Conservation (phyloP, 2,888 invertebrate species). For the Torymus tubicola region DNA sequence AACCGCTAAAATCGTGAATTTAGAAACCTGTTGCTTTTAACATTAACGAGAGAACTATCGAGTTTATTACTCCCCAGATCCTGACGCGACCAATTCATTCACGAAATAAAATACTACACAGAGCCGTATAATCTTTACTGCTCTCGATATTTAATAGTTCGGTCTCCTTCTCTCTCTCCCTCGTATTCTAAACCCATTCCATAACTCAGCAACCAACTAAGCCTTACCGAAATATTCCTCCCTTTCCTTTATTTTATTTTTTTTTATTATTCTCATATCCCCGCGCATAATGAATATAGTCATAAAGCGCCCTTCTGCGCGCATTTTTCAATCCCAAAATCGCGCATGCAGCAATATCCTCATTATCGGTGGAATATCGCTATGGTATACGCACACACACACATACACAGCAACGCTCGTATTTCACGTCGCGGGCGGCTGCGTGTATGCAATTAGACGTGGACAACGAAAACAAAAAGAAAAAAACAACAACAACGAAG, state of each 20-base stretch:
- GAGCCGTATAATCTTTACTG: conserved; percentile 37
- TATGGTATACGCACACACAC: not conserved
- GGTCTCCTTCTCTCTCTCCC: no score
- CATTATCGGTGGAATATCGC: conserved; percentile 53
- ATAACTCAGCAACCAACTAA: conserved; percentile 45
- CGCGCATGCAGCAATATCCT: conserved; percentile 47
- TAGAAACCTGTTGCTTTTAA: not conserved
- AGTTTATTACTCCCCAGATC: not conserved
- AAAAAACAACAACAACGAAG: conserved; percentile 23
- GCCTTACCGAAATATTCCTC: not conserved
- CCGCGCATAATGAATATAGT: conserved; percentile 42
- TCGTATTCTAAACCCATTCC: conserved; percentile 15
- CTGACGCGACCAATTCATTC: conserved; percentile 33
- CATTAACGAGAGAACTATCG: not conserved
- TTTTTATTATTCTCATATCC: conserved; percentile 41
- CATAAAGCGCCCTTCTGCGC: conserved; percentile 30
- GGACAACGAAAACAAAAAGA: conserved; percentile 2
- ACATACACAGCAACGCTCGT: no score
- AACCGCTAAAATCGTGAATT: conserved; percentile 2
- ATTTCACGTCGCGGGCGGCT: conserved; percentile 48
- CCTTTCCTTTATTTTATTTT: no score
- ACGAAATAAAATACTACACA: conserved; percentile 14
- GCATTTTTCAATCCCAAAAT: conserved; percentile 48
- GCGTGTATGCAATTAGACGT: conserved; percentile 55
- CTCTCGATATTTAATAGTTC: conserved; percentile 34